Percentiles rank a stretch among this genome's conserved stretches.
phyloP scores from a whole-genome alignment of 2,797 vertebrate genomes.

The Ceyx erithaca region DNA sequence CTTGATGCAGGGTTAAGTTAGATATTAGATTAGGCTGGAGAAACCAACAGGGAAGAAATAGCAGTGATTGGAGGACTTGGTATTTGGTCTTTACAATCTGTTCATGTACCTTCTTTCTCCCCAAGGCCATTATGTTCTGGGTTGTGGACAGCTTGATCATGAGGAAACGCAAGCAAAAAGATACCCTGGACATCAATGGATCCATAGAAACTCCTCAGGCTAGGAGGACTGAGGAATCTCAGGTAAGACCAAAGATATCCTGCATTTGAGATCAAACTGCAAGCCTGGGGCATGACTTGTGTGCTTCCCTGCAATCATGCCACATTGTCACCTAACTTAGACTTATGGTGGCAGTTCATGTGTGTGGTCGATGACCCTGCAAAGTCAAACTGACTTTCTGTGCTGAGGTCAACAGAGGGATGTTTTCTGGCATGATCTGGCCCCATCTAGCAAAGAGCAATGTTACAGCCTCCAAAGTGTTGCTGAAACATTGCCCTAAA shows the following conservation, averaged over 20 bases:
- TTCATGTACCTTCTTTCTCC: not conserved
- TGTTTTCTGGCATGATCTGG: not conserved
- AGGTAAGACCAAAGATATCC: constrained; percentile 68
- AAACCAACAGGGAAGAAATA: not conserved
- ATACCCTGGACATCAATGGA: constrained; percentile 55
- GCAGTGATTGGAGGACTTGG: not conserved
- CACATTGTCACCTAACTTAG: accelerated
- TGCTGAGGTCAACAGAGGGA: not conserved
- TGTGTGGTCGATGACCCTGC: not conserved
- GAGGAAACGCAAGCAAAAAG: constrained; percentile 82
- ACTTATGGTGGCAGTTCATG: not conserved
- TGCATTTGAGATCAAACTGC: not conserved
- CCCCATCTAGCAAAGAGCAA: not conserved
- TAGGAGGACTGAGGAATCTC: constrained; percentile 76
- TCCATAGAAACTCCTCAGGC: constrained; percentile 53
- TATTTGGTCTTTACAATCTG: not conserved
- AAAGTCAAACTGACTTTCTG: not conserved
- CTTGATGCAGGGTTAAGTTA: not conserved
- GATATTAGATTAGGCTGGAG: not conserved
- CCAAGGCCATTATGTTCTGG: constrained; percentile 87
- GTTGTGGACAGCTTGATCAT: constrained; percentile 87
- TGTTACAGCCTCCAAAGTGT: not conserved
- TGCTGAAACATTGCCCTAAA: not conserved
- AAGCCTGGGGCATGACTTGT: not conserved
- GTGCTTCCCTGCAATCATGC: not conserved